Base-by-base conservation (phyloP, 2,888 invertebrate species). In the Drosophila putrida region DNA sequence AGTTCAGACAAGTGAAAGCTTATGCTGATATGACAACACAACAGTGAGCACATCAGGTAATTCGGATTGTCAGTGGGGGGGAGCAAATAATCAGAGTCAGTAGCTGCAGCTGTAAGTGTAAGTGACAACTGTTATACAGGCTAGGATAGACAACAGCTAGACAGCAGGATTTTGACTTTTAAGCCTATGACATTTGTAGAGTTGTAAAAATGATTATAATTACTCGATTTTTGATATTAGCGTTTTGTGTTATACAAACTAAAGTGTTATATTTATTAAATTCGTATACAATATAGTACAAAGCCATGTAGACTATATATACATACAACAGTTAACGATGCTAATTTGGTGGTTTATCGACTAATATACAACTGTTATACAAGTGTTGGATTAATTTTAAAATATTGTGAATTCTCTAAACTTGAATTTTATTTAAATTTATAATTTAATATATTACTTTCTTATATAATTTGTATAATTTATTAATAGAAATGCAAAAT, bases 21-120 rank as follows among this genome's bases (percentile, higher is more conserved):
- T 11, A 33, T 46, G 11, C 33, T 47, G 75, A 70, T 59, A 63
- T 70, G 58, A 38, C 41, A 69, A 6, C 5, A 35, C 47, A 57
- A n/a, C n/a, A 54, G 13, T 27, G 33, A n/a, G 36, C 15, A 35
- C 38, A 50, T 1, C 10, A 31, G 43, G 61, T 58, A 39, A 61
- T 72, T 73, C 39, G 53, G 8, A 36, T 47, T 15, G 47, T 47
- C 46, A 28, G 46, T 13, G 28, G 41, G 8, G 31, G 28, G 41
- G 8, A 20, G 20, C 25, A 6, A 35, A 46, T 57, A 36, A 57
- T 55, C 43, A 31, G 31, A 41, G 43, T 61, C 49, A 6, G 15
- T 43, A 51, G n/a, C n/a, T 27, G 10, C 8, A 25, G 11, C 28
- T n/a, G n/a, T 27, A 28, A 28, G 10, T 10, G 33, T 4, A 11